Conservation (phyloP, 2,888 invertebrate genomes). For the Zaprionus lineosus region DNA sequence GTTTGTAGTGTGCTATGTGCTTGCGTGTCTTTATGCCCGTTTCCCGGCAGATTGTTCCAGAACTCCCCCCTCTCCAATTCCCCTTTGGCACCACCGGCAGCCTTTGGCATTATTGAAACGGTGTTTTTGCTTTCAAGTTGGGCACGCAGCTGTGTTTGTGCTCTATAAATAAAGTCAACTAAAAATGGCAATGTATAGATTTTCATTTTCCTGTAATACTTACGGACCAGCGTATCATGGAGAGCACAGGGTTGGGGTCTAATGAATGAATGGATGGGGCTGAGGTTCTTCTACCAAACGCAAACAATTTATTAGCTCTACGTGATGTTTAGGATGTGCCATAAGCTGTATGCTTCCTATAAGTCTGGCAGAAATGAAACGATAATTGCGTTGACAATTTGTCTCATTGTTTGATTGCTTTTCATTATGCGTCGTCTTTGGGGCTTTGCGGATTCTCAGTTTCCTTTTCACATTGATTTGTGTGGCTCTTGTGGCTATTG, state of each 20-base stretch:
- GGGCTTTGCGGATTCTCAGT: slow-evolving; percentile 33
- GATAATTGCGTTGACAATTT: slow-evolving; percentile 55
- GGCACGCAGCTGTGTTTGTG: slow-evolving; percentile 67
- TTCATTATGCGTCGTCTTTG: slow-evolving; percentile 7
- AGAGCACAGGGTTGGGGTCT: slow-evolving; percentile 13
- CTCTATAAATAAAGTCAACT: slow-evolving; percentile 72
- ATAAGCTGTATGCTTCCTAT: slow-evolving; percentile 4
- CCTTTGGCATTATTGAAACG: slow-evolving; percentile 49
- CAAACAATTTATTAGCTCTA: slow-evolving; percentile 35
- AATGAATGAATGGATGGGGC: background rate
- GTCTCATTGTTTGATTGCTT: slow-evolving; percentile 30
- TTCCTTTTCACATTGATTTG: slow-evolving; percentile 22
- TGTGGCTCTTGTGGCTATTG: slow-evolving; percentile 17
- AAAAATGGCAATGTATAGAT: slow-evolving; percentile 66
- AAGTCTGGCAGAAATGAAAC: slow-evolving; percentile 27
- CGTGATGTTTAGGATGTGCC: slow-evolving; percentile 2
- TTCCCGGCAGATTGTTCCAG: slow-evolving; percentile 4
- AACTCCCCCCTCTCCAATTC: background rate
- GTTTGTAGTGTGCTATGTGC: no score
- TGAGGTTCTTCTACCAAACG: slow-evolving; percentile 21
- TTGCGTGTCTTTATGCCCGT: no score
- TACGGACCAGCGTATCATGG: slow-evolving; percentile 13
- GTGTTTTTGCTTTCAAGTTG: slow-evolving; percentile 57
- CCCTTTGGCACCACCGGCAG: slow-evolving; percentile 19
- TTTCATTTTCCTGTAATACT: slow-evolving; percentile 45